A percentile compares a stretch with the other conserved stretches of the same genome.
These are phyloP conservation scores for Neuroscelio doddi DNA, from an alignment of 2,888 invertebrate species.

Conservation along the genomic window DNA sequence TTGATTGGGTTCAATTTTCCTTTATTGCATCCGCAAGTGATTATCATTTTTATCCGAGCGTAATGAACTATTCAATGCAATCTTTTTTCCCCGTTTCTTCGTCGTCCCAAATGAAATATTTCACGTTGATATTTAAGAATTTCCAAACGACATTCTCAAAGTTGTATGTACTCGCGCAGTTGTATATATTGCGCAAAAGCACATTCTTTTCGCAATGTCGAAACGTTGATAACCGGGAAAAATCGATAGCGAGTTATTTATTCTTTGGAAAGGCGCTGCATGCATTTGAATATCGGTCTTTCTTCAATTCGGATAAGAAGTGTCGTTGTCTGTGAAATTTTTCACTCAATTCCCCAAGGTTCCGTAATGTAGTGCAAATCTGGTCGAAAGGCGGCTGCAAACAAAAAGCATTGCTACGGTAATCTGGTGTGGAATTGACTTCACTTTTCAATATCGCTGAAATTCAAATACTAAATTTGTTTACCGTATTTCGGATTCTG, in stretches of 20 bases:
- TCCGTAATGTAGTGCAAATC: slow-evolving; percentile 18
- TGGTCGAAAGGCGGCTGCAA: slow-evolving; percentile 2
- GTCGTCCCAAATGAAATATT: slow-evolving; percentile 8
- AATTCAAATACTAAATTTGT: not conserved
- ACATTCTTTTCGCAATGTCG: not conserved
- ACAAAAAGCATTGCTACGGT: slow-evolving; percentile 13
- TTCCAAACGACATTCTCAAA: too few relatives aligned
- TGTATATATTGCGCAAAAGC: not conserved
- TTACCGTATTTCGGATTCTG: too few relatives aligned
- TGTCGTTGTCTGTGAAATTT: slow-evolving; percentile 19
- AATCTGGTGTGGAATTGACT: slow-evolving; percentile 18
- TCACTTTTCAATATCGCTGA: slow-evolving; percentile 13
- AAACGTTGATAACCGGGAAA: slow-evolving; percentile 1
- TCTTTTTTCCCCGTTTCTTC: slow-evolving; percentile 9
- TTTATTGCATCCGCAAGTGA: slow-evolving; percentile 24
- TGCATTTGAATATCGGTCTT: slow-evolving; percentile 9
- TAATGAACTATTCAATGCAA: slow-evolving; percentile 30
- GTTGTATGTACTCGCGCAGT: not conserved
- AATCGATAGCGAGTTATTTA: slow-evolving; percentile 19
- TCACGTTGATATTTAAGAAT: slow-evolving; percentile 10
- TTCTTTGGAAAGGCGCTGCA: slow-evolving; percentile 9
- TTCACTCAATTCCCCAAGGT: slow-evolving; percentile 13
- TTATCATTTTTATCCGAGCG: slow-evolving; percentile 28
- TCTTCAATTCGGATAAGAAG: slow-evolving; percentile 6
- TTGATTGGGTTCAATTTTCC: slow-evolving; percentile 27